Base-by-base conservation (phyloP, 2,888 invertebrate genomes). In the Troglohyphantes excavatus region DNA sequence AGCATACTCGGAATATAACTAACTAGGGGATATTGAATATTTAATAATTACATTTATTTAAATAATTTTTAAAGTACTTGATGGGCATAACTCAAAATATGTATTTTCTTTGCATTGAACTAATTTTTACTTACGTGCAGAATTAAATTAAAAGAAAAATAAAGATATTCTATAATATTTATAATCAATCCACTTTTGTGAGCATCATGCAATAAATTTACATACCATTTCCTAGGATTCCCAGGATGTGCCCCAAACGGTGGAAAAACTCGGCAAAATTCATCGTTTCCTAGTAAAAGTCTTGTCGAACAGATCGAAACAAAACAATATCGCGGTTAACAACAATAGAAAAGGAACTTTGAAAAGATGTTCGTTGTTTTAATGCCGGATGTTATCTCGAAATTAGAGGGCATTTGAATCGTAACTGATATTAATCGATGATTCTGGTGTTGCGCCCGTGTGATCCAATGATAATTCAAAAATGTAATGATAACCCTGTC, bases 151-250 rank as follows among this genome's bases (percentile, higher is more conserved):
- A n/a, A n/a, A n/a, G n/a, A n/a, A n/a, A n/a, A n/a, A n/a, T n/a
- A n/a, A n/a, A n/a, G n/a, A n/a, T n/a, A n/a, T n/a, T n/a, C n/a
- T n/a, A n/a, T n/a, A n/a, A n/a, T n/a, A n/a, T n/a, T n/a, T n/a
- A n/a, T n/a, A n/a, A n/a, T n/a, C n/a, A n/a, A n/a, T n/a, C n/a
- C n/a, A n/a, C n/a, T 33, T 33, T 33, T 33, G 3, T 33, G 33
- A 33, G 3, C 9, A 33, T 33, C 3, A 9, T 9, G 9, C 3
- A 19, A 72, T 43, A 19, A 67, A 2, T 70, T 26, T 68, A 59
- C 59, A 46, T 68, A 85, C 85, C 85, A 85, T 76, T 43, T 53
- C 76, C 76, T 6, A 85, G 9, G 53, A 85, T 46, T 21, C 85
- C 85, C 6, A 84, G 75, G 27, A 84, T 59, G 21, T 73, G 65